Evolutionary conservation across 2,888 invertebrate species (phyloP), one percentile per base, ranked within the genome.

Genomic region (Urechis unicinctus): DNA sequence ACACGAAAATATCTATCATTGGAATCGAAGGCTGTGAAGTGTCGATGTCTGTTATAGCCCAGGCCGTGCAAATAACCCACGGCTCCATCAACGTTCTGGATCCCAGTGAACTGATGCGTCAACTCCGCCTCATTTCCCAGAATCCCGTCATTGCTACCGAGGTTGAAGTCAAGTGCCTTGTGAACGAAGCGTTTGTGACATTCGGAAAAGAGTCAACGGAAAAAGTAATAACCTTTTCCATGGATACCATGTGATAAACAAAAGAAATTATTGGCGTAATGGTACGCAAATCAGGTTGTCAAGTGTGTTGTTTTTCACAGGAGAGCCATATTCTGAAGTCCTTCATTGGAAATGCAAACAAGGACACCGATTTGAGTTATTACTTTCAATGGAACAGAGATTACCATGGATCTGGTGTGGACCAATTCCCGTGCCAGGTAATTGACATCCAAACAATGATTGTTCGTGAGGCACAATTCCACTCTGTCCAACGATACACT

Each of bases 31-130:
- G 70, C 24, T 64, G 62, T 22, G 60, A 66, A 1, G 64, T 65
- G 3, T 65, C 64, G 1, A 55, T 73, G 45, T 61, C 63, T 29
- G 53, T 62, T 28, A 68, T 73, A 0, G 62, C 66, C 41, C 60
- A 61, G 41, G 65, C 66, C 54, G 70, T 70, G 2, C 56, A 65
- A 6, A 57, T 64, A 9, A 67, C 71, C 17, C 68, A 68, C 2
- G 73, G 73, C 26, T 64, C 68, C 31, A 62, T 52, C 25, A 44
- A 42, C 59, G 63, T 69, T 28, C 63, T 73, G 17, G 65, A 71
- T 48, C 72, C 73, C 3, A 55, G 68, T 31, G 73, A 73, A 60
- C 67, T 73, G 52, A 66, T 68, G 56, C 57, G 73, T n/a, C 68
- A 73, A 58, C 59, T 73, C 21, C 60, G 73, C 1, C 58, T 67